A percentile compares a stretch with the other conserved stretches of the same genome.
Evolutionary conservation across 1,140 invertebrate species (phyloP).

Genomic region (Frieseomelitta varia): DNA sequence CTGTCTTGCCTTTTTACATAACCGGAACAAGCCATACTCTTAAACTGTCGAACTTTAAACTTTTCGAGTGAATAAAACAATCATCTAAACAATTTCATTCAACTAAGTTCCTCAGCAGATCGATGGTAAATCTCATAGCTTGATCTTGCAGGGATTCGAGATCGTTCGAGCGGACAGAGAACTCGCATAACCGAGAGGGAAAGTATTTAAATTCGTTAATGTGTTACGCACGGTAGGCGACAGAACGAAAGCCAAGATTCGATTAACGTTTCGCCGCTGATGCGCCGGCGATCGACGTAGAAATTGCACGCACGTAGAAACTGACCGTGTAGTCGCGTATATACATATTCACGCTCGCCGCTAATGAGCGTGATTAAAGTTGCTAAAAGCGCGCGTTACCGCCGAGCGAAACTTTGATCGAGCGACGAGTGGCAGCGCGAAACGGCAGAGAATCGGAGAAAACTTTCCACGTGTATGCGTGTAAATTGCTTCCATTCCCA

Average conservation of each 20-base stretch:
- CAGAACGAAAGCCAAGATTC: slow-evolving; percentile 27
- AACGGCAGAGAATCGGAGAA: neutral
- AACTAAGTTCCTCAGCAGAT: neutral
- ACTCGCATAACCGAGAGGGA: too few species aligned
- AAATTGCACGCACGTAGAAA: slow-evolving; percentile 1
- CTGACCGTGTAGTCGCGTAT: neutral
- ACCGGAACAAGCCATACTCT: neutral
- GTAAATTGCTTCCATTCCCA: neutral
- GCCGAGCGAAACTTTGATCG: neutral
- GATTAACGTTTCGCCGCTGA: slow-evolving; percentile 38
- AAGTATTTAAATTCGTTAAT: slow-evolving; percentile 7
- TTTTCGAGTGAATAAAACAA: neutral
- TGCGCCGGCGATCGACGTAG: slow-evolving; percentile 24
- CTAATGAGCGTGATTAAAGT: slow-evolving; percentile 37
- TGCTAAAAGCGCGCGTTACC: neutral
- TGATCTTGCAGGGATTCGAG: too few species aligned
- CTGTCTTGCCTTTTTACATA: neutral
- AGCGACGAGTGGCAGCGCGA: neutral
- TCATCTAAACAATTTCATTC: neutral
- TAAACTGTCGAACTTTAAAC: neutral
- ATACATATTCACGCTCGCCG: neutral
- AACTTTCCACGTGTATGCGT: neutral
- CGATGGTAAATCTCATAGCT: neutral
- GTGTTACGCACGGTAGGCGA: neutral
- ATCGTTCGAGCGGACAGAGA: too few species aligned